Base-by-base conservation (phyloP, 2,888 invertebrate species). In the Dicranocentrus wangi region DNA sequence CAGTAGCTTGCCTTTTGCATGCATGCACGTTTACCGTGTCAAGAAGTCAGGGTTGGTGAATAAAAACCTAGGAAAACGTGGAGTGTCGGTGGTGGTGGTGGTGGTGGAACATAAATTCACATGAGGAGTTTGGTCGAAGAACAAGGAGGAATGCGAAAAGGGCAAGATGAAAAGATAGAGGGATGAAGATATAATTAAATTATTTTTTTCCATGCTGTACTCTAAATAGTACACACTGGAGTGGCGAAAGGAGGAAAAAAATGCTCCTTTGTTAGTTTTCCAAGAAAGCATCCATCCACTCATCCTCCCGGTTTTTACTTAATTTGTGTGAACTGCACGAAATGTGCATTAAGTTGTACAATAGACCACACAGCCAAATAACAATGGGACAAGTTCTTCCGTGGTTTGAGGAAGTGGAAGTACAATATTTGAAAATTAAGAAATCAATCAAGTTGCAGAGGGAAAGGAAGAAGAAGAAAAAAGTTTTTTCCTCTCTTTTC, bases 381-480 rank as follows among this genome's bases (percentile, higher is more conserved):
- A 3, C 7, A 39, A 39, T 27, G 27, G 27, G 23, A 17, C 17
- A 66, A 21, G 51, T 23, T 10, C 21, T 32, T 55, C 13, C 19
- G 23, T 55, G 25, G 7, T 1, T 13, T 3, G 15, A 19, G 1
- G 51, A 51, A 5, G 2, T 55, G 55, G 55, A 27, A 32, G 53
- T 19, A 71, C 71, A 79, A 55, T 71, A 47, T 78, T 66, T 66
- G 58, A 58, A 79, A 79, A 79, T 79, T 79, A 71, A 71, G 79
- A 79, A 79, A 79, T 79, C 79, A 72, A 79, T 79, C 79, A 79
- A 79, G 66, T 15, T 19, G 23, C 42, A 15, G 27, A 71, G 39
- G 53, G 27, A 13, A 47, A 61, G 42, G n/a, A 42, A n/a, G n/a
- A 28, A 8, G 23, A 43, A 71, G 51, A 27, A 23, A 19, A 69